phyloP scores from a whole-genome alignment of 2,113 vertebrate species.

The Nothocercus nigrocapillus region DNA sequence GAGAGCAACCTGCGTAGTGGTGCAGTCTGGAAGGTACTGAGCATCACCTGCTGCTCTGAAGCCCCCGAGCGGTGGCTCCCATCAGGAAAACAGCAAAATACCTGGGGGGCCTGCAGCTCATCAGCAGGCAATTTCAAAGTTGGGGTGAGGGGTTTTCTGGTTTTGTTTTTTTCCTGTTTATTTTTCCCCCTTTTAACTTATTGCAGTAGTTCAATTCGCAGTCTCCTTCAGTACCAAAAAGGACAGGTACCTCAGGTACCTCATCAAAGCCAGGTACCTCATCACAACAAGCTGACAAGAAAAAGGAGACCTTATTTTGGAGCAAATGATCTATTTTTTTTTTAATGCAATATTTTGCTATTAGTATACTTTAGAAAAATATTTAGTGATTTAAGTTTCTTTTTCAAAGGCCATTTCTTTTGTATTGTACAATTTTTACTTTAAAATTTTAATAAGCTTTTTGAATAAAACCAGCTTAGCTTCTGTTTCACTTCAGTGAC shows the following conservation, averaged over 20 bases:
- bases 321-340: background rate
- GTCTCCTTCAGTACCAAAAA: background rate
- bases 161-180: too few relatives aligned
- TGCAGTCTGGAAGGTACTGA: too few relatives aligned
- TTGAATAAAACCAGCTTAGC: constrained; percentile 7
- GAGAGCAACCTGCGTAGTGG: too few relatives aligned
- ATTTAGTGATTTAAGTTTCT: background rate
- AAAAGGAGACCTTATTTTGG: background rate
- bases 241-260: background rate
- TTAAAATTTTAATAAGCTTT: background rate
- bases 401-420: background rate
- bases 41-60: too few relatives aligned
- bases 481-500: constrained; percentile 15
- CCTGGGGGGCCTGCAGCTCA: too few relatives aligned
- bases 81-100: too few relatives aligned
- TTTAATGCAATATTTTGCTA: background rate
- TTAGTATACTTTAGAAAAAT: background rate
- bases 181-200: background rate
- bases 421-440: background rate
- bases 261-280: background rate
- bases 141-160: too few relatives aligned
- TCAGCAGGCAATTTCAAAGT: too few relatives aligned
- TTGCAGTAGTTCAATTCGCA: background rate
- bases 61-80: too few relatives aligned
- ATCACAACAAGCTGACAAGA: background rate